Evolutionary conservation across 2,888 invertebrate species (phyloP).

Genomic region (Dexiosoma caninum): DNA sequence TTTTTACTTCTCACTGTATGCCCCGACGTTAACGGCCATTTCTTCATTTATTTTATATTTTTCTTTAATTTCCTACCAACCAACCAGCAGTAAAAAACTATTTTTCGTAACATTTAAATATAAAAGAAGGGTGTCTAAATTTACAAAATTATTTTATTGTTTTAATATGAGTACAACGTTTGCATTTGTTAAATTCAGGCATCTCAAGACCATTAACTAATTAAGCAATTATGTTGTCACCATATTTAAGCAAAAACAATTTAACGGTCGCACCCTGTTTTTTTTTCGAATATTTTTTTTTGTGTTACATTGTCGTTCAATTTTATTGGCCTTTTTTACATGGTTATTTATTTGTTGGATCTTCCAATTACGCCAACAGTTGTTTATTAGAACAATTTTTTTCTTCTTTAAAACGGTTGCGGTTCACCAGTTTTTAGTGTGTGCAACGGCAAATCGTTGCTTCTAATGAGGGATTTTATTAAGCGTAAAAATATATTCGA

Average conservation of each 20-base stretch:
- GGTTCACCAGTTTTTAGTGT: conserved; percentile 60
- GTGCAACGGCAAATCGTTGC: conserved; percentile 33
- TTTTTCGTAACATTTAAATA: background rate
- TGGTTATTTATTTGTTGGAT: conserved; percentile 13
- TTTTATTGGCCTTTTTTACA: conserved; percentile 33
- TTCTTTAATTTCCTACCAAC: background rate
- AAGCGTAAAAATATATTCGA: conserved; percentile 9
- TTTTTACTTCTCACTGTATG: background rate
- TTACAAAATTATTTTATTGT: conserved; percentile 23
- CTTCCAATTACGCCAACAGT: conserved; percentile 27
- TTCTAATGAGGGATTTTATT: conserved; percentile 2
- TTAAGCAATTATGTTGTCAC: conserved; percentile 74
- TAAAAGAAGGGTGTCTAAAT: conserved; percentile 6
- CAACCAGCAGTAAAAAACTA: background rate
- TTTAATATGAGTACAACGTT: background rate
- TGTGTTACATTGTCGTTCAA: conserved; percentile 20
- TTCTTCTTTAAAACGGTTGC: conserved; percentile 52
- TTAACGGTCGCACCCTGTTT: conserved; percentile 46
- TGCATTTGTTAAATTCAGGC: conserved; percentile 8
- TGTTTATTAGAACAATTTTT: conserved; percentile 23
- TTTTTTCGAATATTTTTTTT: conserved; percentile 11
- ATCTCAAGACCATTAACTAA: conserved; percentile 69
- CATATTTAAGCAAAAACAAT: conserved; percentile 57
- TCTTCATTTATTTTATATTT: too few relatives aligned
- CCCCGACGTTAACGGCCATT: background rate